Evolutionary conservation across 2,113 vertebrate species (phyloP).

Genomic region (Gavialis gangeticus): DNA sequence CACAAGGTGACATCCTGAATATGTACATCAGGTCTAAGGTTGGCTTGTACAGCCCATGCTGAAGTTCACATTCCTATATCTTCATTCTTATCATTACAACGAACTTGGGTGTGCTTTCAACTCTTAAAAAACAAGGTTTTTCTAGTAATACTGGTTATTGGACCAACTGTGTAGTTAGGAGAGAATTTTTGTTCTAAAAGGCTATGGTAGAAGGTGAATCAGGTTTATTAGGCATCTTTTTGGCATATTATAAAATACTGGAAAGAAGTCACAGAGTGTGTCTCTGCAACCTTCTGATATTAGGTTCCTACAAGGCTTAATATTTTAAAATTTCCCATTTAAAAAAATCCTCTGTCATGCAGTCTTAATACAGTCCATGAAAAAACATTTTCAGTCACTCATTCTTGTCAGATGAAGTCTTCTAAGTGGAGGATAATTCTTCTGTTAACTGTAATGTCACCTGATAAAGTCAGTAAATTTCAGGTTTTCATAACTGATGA

Average conservation of each 20-base stretch:
- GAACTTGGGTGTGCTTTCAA: not conserved
- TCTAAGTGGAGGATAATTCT: not conserved
- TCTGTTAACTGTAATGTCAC: not conserved
- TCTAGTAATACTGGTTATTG: too few relatives aligned
- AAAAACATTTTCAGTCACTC: not conserved
- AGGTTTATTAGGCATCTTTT: not conserved
- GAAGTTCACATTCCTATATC: too few relatives aligned
- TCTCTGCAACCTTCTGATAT: not conserved
- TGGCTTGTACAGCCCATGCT: too few relatives aligned
- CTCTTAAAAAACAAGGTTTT: not conserved
- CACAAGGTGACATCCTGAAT: too few relatives aligned
- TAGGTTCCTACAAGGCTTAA: not conserved
- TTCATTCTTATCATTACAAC: too few relatives aligned
- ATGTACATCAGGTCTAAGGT: too few relatives aligned
- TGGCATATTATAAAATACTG: not conserved
- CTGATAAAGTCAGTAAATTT: not conserved
- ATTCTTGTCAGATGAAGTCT: not conserved
- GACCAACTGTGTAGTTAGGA: too few relatives aligned
- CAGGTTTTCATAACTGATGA: not conserved
- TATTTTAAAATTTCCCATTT: not conserved
- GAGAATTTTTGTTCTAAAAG: not conserved
- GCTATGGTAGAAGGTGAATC: not conserved
- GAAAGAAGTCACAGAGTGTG: not conserved
- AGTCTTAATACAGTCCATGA: not conserved
- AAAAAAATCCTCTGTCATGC: not conserved